A percentile compares a stretch with the other conserved stretches of the same genome.
phyloP scores from a whole-genome alignment of 2,113 vertebrate genomes.

The Eurypyga helias region DNA sequence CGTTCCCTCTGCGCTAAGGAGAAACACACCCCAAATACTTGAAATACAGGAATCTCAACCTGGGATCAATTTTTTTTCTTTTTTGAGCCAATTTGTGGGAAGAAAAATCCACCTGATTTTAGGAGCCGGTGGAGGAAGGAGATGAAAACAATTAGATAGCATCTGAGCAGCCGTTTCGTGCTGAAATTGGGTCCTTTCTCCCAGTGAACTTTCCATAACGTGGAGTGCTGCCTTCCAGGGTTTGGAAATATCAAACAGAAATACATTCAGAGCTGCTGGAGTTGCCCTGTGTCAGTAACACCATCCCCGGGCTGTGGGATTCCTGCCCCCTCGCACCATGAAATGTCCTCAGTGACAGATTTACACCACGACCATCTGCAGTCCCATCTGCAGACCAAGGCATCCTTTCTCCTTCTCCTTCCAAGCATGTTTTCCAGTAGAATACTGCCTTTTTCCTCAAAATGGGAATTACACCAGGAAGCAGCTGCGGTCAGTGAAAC shows the following conservation, averaged over 20 bases:
- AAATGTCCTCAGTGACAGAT: neutral
- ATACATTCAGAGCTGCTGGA: neutral
- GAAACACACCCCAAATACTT: neutral
- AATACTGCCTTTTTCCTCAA: neutral
- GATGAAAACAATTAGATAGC: neutral
- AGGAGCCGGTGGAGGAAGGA: neutral
- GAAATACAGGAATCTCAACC: neutral
- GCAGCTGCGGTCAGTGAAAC: neutral
- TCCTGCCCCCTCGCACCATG: neutral
- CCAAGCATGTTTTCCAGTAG: neutral
- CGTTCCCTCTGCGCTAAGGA: neutral
- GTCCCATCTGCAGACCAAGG: neutral
- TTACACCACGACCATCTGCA: neutral
- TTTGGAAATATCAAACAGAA: neutral
- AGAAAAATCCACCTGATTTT: neutral
- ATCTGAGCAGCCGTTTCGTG: neutral
- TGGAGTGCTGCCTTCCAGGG: neutral
- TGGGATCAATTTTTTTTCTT: neutral
- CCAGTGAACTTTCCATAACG: neutral
- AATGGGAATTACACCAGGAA: neutral
- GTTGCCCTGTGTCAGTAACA: neutral
- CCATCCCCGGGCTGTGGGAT: neutral
- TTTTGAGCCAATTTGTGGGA: neutral
- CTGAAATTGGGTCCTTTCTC: neutral
- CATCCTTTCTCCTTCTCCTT: neutral